Conservation (phyloP, 1,140 invertebrate species). For the Zelostemma sp. region DNA sequence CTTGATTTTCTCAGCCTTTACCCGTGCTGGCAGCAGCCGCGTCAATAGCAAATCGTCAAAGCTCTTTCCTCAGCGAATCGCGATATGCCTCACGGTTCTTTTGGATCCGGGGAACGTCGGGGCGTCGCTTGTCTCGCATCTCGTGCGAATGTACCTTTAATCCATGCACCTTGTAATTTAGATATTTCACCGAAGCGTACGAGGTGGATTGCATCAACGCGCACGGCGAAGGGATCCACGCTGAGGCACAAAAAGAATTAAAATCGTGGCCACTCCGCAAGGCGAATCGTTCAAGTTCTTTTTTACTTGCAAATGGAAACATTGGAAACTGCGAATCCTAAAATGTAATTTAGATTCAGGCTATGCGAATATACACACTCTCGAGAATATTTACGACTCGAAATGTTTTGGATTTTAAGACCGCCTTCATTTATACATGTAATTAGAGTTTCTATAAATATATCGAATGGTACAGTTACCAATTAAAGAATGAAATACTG, state of each 20-base stretch:
- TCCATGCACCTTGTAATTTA: conserved; percentile 16
- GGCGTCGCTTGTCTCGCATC: conserved; percentile 15
- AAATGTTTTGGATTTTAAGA: no score
- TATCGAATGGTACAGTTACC: no score
- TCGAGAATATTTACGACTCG: no score
- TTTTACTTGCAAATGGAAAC: not conserved
- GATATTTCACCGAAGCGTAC: conserved; percentile 14
- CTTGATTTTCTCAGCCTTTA: not conserved
- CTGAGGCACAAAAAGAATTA: not conserved
- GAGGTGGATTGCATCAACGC: conserved; percentile 7
- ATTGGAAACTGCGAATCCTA: no score
- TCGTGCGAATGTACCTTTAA: conserved; percentile 13
- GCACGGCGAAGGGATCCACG: conserved; percentile 5
- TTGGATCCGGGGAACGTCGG: conserved; percentile 4
- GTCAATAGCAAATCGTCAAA: conserved; percentile 4
- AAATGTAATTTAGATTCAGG: no score
- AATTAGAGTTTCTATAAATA: not conserved
- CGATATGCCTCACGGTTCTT: not conserved
- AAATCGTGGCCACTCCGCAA: not conserved
- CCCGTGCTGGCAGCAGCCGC: not conserved
- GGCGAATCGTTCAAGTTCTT: not conserved
- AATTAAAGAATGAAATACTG: no score
- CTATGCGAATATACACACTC: no score
- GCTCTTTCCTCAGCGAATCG: not conserved
- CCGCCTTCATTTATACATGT: no score